Percentiles rank a stretch among this genome's conserved stretches.
phyloP scores from a whole-genome alignment of 64 coral and sea anemone genomes.

The Pachyseris speciosa region DNA sequence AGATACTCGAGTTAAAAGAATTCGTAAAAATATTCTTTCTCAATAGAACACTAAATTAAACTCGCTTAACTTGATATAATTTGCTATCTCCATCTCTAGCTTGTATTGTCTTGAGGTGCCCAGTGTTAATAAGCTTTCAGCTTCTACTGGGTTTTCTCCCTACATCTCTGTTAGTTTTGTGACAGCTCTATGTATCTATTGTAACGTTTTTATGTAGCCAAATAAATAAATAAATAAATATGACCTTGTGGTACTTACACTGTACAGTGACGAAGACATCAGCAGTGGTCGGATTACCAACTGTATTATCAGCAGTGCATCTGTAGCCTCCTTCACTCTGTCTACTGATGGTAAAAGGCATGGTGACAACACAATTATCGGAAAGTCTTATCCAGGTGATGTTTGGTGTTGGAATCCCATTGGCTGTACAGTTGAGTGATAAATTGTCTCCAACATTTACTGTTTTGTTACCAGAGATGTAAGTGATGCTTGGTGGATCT shows the following conservation, averaged over 20 bases:
- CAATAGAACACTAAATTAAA: too few relatives aligned
- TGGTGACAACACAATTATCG: neutral
- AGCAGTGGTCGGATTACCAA: neutral
- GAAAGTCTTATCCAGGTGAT: constrained; percentile 26
- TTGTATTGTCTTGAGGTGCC: too few relatives aligned
- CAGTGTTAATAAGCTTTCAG: too few relatives aligned
- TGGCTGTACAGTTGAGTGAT: neutral
- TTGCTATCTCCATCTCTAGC: too few relatives aligned
- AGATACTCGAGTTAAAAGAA: too few relatives aligned
- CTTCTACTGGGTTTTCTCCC: too few relatives aligned
- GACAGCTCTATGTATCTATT: too few relatives aligned
- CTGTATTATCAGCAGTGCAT: constrained; percentile 30
- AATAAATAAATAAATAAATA: neutral
- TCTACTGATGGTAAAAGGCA: neutral
- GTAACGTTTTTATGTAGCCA: too few relatives aligned
- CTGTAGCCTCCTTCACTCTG: constrained; percentile 9
- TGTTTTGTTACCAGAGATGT: neutral
- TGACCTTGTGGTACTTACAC: constrained; percentile 14
- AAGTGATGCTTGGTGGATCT: constrained; percentile 17
- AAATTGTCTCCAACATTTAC: neutral
- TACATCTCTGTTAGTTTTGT: too few relatives aligned
- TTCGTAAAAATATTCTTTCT: too few relatives aligned
- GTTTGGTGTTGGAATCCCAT: constrained; percentile 23
- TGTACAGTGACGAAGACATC: constrained; percentile 13
- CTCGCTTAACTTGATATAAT: too few relatives aligned